Conservation (phyloP, 2,113 vertebrate genomes). For the Scomber japonicus region DNA sequence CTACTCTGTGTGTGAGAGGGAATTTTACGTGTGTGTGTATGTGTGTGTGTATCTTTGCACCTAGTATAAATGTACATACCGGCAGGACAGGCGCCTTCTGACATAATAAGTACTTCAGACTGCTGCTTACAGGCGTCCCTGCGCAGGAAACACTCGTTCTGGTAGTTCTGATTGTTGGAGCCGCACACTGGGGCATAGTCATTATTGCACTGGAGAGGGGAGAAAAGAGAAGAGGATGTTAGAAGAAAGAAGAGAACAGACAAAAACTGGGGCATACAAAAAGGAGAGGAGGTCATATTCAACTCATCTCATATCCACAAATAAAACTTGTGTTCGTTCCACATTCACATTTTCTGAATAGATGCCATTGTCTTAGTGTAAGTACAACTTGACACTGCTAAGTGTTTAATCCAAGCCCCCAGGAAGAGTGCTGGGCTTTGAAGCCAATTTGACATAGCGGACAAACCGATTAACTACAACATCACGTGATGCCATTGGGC, state of each 20-base stretch:
- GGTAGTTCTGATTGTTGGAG: slow-evolving; percentile 98
- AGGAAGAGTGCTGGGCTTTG: too few relatives aligned
- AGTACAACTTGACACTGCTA: neutral
- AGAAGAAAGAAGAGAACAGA: neutral
- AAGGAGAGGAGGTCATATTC: neutral
- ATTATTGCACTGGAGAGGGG: slow-evolving; percentile 90
- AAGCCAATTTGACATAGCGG: too few relatives aligned
- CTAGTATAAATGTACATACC: slow-evolving; percentile 84
- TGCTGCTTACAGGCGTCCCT: slow-evolving; percentile 99
- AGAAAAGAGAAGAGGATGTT: neutral
- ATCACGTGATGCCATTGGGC: too few relatives aligned
- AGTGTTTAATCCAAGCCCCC: neutral
- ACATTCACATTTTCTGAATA: neutral
- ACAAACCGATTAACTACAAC: too few relatives aligned
- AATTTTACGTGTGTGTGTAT: neutral
- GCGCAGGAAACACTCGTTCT: slow-evolving; percentile 96
- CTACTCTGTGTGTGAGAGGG: neutral
- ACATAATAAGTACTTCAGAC: slow-evolving; percentile 93
- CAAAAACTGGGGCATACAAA: neutral
- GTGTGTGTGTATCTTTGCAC: neutral
- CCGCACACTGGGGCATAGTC: slow-evolving; percentile 98
- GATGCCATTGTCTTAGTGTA: neutral
- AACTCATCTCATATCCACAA: neutral
- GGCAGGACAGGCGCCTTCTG: slow-evolving; percentile 94
- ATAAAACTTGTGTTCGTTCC: neutral